A percentile compares a stretch with the other conserved stretches of the same genome.
Evolutionary conservation across 2,113 vertebrate species (phyloP).

Genomic region (Cyanoramphus novaezelandiae): DNA sequence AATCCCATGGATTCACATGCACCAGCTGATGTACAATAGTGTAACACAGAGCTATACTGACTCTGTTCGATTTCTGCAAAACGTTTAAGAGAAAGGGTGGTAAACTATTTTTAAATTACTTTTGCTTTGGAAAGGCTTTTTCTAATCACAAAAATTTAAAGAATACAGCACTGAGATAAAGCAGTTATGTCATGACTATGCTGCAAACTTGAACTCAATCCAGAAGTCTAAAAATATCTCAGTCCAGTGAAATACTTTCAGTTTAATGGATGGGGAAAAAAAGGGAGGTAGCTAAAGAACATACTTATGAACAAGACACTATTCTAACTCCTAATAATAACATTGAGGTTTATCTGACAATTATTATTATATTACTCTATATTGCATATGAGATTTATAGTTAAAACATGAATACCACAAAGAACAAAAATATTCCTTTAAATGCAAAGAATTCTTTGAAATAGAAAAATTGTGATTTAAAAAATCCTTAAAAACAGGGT

Average conservation of each 20-base stretch:
- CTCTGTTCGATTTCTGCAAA: not conserved
- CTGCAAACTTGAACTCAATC: not conserved
- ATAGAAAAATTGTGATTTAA: not conserved
- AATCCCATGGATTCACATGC: conserved; percentile 36
- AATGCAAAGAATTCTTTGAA: not conserved
- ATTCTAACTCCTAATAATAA: not conserved
- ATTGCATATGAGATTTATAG: not conserved
- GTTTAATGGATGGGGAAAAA: not conserved
- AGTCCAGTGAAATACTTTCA: not conserved
- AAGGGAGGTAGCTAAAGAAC: not conserved
- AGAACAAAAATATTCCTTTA: not conserved
- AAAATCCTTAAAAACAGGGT: not conserved
- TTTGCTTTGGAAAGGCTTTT: not conserved
- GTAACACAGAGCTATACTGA: not conserved
- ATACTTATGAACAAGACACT: not conserved
- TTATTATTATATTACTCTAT: not conserved
- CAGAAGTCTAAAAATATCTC: not conserved
- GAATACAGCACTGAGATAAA: not conserved
- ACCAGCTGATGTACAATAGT: conserved; percentile 3
- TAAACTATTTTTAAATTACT: not conserved
- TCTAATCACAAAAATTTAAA: not conserved
- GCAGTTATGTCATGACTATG: not conserved
- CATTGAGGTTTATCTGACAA: not conserved
- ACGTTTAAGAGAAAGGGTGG: not conserved
- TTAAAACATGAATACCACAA: not conserved